Base-by-base conservation (phyloP, 2,797 vertebrate genomes). In the Chaetodon trifasciatus region DNA sequence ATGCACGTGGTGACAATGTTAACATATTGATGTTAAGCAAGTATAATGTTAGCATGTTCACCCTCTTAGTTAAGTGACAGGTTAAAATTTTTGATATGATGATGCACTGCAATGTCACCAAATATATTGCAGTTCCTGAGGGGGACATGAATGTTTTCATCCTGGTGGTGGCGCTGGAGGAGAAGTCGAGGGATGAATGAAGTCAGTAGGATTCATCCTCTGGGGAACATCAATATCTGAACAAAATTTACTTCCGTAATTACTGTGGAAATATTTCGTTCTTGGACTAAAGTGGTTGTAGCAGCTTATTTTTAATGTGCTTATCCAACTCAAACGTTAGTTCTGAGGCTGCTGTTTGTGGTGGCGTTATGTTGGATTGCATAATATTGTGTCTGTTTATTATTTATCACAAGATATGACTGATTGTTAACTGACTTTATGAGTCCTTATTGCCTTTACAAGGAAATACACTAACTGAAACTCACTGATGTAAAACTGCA, bases 391-490 rank as follows among this genome's bases (percentile, higher is more conserved):
- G 44, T 53, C 2, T 39, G 8, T 50, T 66, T 39, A 53, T 68
- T 8, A 60, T 69, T 56, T 49, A 62, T 74, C 67, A 68, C 57
- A 46, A 17, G 28, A 50, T 58, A 13, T 24, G 56, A 39, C 49
- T 44, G 19, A 53, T 28, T 55, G 47, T 70, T 74, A 58, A 78
- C 62, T 63, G 50, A 50, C 9, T 68, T 55, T 62, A 52, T 6
- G 44, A 39, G 3, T 4, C 24, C 46, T 64, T 52, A 50, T 24
- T 58, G 21, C 11, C 8, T 60, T 57, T 15, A 79, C 42, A 52
- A 50, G 13, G 12, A 28, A 39, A 63, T 55, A 66, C 60, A 24
- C 5, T 0, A n/a, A 11, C 19, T 53, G 10, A 23, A 67, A 47
- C 1, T 15, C 28, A 28, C 56, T 56, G 46, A 58, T 19, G 23